phyloP scores from a whole-genome alignment of 2,888 invertebrate genomes.

The Pheosia tremula region DNA sequence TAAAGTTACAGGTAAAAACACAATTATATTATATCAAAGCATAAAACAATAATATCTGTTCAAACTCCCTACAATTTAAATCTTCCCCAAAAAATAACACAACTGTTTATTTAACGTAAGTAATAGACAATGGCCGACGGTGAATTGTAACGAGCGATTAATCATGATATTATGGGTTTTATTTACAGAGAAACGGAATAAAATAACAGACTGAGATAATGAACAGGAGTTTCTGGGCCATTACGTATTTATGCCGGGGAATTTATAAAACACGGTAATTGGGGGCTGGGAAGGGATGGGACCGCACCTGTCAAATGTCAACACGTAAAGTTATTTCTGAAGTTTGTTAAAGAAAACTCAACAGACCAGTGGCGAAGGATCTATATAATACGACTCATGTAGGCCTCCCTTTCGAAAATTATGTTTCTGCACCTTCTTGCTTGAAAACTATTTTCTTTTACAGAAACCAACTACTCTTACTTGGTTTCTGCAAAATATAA shows the following conservation, averaged over 20 bases:
- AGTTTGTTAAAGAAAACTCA: neutral
- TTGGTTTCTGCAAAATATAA: too few species aligned
- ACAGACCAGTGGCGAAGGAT: too few species aligned
- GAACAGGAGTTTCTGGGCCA: conserved; percentile 42
- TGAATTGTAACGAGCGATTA: conserved; percentile 45
- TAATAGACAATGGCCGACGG: conserved; percentile 27
- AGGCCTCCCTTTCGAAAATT: too few species aligned
- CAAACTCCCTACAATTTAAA: neutral
- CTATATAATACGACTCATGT: too few species aligned
- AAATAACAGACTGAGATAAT: conserved; percentile 38
- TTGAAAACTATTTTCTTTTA: too few species aligned
- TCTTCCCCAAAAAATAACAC: conserved; percentile 15
- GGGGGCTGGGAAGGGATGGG: neutral
- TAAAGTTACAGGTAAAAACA: neutral
- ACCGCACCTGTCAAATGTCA: too few species aligned
- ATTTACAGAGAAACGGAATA: conserved; percentile 39
- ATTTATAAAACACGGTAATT: conserved; percentile 31
- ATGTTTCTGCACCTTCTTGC: too few species aligned
- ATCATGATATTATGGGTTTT: conserved; percentile 41
- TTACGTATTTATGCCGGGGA: conserved; percentile 37
- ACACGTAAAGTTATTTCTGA: neutral
- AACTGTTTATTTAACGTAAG: conserved; percentile 24
- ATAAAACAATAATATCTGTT: neutral
- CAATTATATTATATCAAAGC: neutral
- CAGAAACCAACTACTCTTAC: too few species aligned